Percentiles rank a stretch among this genome's conserved stretches.
Conservation (phyloP, 2,113 vertebrate genomes). For the Xyrauchen texanus region DNA sequence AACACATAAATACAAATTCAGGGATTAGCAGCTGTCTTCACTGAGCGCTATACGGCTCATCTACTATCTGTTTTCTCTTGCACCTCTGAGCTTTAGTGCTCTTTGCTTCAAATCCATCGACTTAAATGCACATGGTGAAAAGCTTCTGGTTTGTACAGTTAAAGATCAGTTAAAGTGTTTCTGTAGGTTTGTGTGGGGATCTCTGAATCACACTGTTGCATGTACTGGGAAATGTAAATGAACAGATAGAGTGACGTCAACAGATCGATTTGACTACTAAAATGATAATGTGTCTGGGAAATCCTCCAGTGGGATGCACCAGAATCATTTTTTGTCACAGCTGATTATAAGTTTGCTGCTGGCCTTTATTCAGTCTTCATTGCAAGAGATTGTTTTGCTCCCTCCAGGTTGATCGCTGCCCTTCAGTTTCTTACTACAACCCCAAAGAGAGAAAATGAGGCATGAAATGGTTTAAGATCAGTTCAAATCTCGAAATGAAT, state of each 20-base stretch:
- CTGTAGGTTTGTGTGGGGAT: neutral
- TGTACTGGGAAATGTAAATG: neutral
- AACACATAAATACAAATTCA: neutral
- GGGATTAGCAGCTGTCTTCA: constrained; percentile 14
- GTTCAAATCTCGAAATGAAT: too few species aligned
- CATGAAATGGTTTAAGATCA: too few species aligned
- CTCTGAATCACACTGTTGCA: neutral
- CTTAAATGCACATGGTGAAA: neutral
- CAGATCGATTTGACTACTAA: constrained; percentile 20
- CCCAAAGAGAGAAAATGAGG: neutral
- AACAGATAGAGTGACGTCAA: neutral
- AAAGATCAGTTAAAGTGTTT: neutral
- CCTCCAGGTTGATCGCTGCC: neutral
- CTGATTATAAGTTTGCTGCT: neutral
- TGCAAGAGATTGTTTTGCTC: neutral
- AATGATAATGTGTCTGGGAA: constrained; percentile 20
- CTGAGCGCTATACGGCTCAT: constrained; percentile 10
- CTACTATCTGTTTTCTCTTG: neutral
- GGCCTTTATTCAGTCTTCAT: neutral
- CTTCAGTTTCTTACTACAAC: neutral
- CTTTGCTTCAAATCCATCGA: neutral
- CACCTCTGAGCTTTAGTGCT: neutral
- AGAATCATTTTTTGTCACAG: neutral
- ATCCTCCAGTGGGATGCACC: constrained; percentile 1
- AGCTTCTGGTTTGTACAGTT: neutral